phyloP scores from a whole-genome alignment of 2,888 invertebrate species.

The Netelia virgata region DNA sequence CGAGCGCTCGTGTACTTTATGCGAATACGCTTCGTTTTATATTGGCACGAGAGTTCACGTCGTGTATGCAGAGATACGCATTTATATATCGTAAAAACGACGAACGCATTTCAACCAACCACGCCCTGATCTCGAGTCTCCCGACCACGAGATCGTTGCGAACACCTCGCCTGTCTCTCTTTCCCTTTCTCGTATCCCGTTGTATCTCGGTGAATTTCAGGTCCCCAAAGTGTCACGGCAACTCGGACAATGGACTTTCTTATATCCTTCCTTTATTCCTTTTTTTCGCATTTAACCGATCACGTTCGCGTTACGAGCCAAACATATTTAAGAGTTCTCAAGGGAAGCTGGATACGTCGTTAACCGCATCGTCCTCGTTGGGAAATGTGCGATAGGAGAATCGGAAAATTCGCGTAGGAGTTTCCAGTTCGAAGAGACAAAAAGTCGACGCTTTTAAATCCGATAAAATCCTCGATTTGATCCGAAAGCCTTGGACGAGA shows the following conservation, averaged over 20 bases:
- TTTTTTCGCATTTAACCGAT: constrained; percentile 13
- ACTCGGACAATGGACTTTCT: constrained; percentile 61
- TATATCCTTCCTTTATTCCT: constrained; percentile 29
- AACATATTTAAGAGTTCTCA: constrained; percentile 28
- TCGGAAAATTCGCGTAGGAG: constrained; percentile 50
- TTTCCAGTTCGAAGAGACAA: constrained; percentile 41
- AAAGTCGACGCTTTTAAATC: constrained; percentile 33
- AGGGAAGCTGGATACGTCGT: not conserved
- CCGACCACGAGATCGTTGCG: constrained; percentile 34
- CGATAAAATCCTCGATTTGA: constrained; percentile 7
- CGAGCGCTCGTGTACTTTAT: constrained; percentile 26
- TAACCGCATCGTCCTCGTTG: not conserved
- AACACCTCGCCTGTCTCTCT: constrained; percentile 23
- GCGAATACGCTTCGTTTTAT: constrained; percentile 26
- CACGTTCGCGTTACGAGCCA: constrained; percentile 12
- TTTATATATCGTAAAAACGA: constrained; percentile 1
- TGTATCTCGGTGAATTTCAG: constrained; percentile 16
- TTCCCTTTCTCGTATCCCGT: not conserved
- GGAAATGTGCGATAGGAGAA: not conserved
- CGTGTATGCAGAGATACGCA: constrained; percentile 14
- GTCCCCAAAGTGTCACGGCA: constrained; percentile 48
- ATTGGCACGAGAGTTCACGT: constrained; percentile 9
- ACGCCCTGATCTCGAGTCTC: constrained; percentile 48
- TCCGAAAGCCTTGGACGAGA: constrained; percentile 21
- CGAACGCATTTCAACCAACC: constrained; percentile 42